These are phyloP conservation scores for Poeciliopsis prolifica DNA, from an alignment of 2,113 vertebrate genomes.

Conservation along the genomic window DNA sequence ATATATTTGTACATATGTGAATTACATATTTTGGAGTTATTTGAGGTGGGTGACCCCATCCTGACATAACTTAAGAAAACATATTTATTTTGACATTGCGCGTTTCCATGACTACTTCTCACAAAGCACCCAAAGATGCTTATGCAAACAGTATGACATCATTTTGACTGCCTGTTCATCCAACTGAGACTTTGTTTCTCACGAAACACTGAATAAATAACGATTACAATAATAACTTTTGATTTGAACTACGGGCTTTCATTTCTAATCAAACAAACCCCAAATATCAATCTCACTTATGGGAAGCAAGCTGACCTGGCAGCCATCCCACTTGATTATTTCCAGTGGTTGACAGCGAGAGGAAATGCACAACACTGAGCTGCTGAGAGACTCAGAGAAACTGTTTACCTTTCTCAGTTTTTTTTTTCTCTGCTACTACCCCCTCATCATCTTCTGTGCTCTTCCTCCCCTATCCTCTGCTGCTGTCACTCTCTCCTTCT, in stretches of 20 bases:
- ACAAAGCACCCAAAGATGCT: slow-evolving; percentile 32
- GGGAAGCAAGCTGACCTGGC: slow-evolving; percentile 54
- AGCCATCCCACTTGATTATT: slow-evolving; percentile 55
- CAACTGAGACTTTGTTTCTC: slow-evolving; percentile 25
- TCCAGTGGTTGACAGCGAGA: slow-evolving; percentile 66
- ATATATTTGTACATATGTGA: no score
- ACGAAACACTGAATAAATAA: background rate
- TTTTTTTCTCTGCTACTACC: slow-evolving; percentile 10
- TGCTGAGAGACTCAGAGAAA: slow-evolving; percentile 63
- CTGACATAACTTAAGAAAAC: background rate
- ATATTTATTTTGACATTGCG: background rate
- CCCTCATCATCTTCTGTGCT: slow-evolving; percentile 11
- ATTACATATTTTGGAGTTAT: no score
- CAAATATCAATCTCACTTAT: slow-evolving; percentile 3
- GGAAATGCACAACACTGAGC: slow-evolving; percentile 48
- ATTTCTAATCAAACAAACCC: slow-evolving; percentile 11
- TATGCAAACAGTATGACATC: slow-evolving; percentile 51
- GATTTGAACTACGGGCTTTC: background rate
- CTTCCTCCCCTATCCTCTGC: slow-evolving; percentile 4
- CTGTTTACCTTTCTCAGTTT: slow-evolving; percentile 54
- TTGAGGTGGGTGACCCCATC: no score
- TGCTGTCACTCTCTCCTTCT: slow-evolving; percentile 64
- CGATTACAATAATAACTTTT: background rate
- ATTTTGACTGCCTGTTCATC: slow-evolving; percentile 35
- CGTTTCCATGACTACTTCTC: slow-evolving; percentile 8